Evolutionary conservation across 2,113 vertebrate species (phyloP).

Genomic region (Perca schrenkii): DNA sequence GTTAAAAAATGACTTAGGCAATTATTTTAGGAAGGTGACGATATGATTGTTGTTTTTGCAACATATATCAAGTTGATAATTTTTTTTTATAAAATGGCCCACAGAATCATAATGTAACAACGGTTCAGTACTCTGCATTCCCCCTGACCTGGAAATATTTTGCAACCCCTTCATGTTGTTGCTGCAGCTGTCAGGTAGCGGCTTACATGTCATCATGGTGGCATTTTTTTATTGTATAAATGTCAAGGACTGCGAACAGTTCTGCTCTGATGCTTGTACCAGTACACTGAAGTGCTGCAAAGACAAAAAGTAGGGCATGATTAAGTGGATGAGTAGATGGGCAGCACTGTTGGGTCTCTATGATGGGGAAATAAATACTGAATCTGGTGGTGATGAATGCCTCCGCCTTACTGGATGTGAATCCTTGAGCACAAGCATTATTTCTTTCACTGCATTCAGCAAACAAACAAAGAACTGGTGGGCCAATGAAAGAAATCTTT

Average conservation of each 20-base stretch:
- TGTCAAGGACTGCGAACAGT: slow-evolving; percentile 3
- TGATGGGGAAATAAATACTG: slow-evolving; percentile 9
- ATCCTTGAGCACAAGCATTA: slow-evolving; percentile 27
- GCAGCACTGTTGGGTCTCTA: slow-evolving; percentile 2
- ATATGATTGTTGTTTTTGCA: background rate
- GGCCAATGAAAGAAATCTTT: slow-evolving; percentile 1
- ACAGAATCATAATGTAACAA: background rate
- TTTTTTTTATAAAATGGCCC: background rate
- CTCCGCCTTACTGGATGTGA: background rate
- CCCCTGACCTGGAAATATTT: background rate
- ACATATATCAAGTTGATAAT: background rate
- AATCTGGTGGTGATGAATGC: slow-evolving; percentile 27
- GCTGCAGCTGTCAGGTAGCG: slow-evolving; percentile 6
- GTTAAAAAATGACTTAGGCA: no score
- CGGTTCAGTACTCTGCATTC: background rate
- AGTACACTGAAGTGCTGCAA: slow-evolving; percentile 1
- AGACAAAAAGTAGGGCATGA: slow-evolving; percentile 25
- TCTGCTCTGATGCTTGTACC: slow-evolving; percentile 1
- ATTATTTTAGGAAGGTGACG: no score
- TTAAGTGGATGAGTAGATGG: slow-evolving; percentile 16
- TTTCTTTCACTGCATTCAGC: slow-evolving; percentile 2
- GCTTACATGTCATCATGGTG: slow-evolving; percentile 3
- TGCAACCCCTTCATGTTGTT: background rate
- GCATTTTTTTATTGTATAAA: background rate
- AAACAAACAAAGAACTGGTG: slow-evolving; percentile 14